A percentile compares a stretch with the other conserved stretches of the same genome.
phyloP scores from a whole-genome alignment of 2,888 invertebrate species.

The Augiades crinisus region DNA sequence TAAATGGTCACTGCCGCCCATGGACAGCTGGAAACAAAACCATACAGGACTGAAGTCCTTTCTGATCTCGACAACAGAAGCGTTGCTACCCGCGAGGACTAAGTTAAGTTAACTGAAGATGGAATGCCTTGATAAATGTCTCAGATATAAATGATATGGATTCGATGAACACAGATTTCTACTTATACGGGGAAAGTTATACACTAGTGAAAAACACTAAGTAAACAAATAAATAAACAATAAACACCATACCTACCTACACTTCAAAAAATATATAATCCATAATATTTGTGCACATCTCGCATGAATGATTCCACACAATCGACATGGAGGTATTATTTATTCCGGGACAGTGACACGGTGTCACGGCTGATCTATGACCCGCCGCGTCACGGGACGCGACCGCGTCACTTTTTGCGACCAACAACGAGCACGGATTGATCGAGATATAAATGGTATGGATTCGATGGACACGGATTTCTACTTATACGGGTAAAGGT shows the following conservation, averaged over 20 bases:
- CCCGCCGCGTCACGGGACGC: constrained; percentile 32
- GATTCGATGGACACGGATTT: constrained; percentile 32
- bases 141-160: constrained; percentile 31
- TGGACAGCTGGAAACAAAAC: too few species aligned
- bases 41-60: too few species aligned
- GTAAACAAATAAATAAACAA: too few species aligned
- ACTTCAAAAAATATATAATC: too few species aligned
- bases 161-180: constrained; percentile 33
- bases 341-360: constrained; percentile 50
- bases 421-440: constrained; percentile 32
- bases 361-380: constrained; percentile 56
- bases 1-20: too few species aligned
- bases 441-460: constrained; percentile 33
- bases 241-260: too few species aligned
- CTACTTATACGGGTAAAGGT: constrained; percentile 15
- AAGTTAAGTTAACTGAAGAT: too few species aligned
- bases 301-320: constrained; percentile 31
- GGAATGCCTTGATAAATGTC: too few species aligned
- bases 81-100: too few species aligned
- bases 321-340: constrained; percentile 58
- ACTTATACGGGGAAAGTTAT: constrained; percentile 8
- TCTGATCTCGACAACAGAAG: too few species aligned
- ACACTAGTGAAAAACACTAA: too few species aligned
- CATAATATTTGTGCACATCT: constrained; percentile 17
- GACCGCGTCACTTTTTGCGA: constrained; percentile 31